Evolutionary conservation across 2,797 vertebrate genomes (phyloP), one percentile per base, ranked within the genome.

Genomic region (Parauchenoglanis ngamensis): DNA sequence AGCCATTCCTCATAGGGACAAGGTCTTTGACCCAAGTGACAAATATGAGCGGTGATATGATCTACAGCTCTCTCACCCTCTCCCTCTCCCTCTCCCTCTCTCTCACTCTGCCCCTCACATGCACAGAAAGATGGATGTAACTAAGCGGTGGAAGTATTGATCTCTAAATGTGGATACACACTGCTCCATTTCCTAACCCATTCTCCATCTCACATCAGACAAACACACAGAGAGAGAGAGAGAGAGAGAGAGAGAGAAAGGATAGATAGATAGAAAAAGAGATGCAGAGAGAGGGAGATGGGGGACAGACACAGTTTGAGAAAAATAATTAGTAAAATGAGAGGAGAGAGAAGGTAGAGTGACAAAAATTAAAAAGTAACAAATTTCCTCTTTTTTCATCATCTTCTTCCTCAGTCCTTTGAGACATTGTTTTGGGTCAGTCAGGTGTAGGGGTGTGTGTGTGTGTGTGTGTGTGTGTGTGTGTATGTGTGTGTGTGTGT

Each of bases 91-190:
- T 49, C n/a, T 86, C n/a, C n/a, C 54, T 52, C 79, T 44, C 85
- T 23, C 54, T 52, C 79, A 23, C 44, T 40, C 40, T 40, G 40
- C 40, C 84, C 80, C 35, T 56, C 65, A 44, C 80, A 84, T 77
- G 91, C 31, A 21, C 28, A 78, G 52, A 78, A 78, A 57, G 54
- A 94, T 93, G 92, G 92, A 95, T 94, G 93, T 90, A 87, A 92
- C 88, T 91, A 92, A 90, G 89, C 90, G 76, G 89, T 88, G 91
- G 12, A 10, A 76, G 89, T 94, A 94, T 94, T 91, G 93, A 95
- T 95, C 94, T 89, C 10, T 28, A 87, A 90, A 87, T 88, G 92
- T 90, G 87, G 92, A 92, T 76, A 87, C 86, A 90, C 85, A 92
- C 85, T 40, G 31, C 83, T 90, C 81, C 57, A 85, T 72, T 89